Evolutionary conservation across 2,888 invertebrate species (phyloP).

Genomic region (Heliconius ethilla): DNA sequence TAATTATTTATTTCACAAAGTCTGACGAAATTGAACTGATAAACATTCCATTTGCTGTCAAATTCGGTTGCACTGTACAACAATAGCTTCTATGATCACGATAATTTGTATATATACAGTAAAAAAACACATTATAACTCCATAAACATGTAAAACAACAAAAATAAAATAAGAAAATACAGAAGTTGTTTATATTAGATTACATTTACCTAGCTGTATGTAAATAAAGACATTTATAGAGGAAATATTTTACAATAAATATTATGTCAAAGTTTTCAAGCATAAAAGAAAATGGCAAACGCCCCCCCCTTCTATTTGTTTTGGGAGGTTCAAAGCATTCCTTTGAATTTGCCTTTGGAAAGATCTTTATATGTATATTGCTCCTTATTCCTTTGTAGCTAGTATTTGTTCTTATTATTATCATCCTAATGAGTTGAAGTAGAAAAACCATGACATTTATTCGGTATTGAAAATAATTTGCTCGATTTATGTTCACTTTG

Average conservation of each 20-base stretch:
- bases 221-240: constrained; percentile 21
- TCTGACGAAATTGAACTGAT: too few species aligned
- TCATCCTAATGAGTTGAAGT: constrained; percentile 24
- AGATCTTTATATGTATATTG: constrained; percentile 16
- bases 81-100: too few species aligned
- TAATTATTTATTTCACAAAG: too few species aligned
- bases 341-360: constrained; percentile 27
- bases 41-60: too few species aligned
- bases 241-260: constrained; percentile 27
- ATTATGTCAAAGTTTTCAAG: constrained; percentile 28
- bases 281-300: constrained; percentile 17
- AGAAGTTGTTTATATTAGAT: not conserved
- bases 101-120: too few species aligned
- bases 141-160: not conserved
- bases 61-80: too few species aligned
- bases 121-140: too few species aligned
- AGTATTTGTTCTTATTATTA: constrained; percentile 21
- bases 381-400: constrained; percentile 11
- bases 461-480: constrained; percentile 1
- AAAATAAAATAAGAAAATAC: not conserved
- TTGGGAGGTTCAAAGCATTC: constrained; percentile 26
- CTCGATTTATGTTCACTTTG: constrained; percentile 1
- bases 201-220: constrained; percentile 2
- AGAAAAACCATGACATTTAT: constrained; percentile 15
- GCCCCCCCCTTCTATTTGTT: constrained; percentile 25